Conservation (phyloP, 2,888 invertebrate species). For the Eutolmus rufibarbis region DNA sequence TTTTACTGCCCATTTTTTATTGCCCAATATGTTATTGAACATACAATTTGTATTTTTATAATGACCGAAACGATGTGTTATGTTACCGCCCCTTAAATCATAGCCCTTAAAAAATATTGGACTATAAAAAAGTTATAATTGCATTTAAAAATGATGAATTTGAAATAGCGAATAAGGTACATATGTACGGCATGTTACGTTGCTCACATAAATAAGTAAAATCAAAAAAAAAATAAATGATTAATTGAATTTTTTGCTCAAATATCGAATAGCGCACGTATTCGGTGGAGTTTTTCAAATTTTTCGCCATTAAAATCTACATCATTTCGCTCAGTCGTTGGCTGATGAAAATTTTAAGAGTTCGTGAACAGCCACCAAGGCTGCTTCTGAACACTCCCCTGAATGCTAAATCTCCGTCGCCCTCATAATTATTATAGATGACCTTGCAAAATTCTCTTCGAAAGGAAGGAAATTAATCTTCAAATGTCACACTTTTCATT, state of each 20-base stretch:
- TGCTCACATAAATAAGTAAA: background rate
- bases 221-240: background rate
- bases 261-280: background rate
- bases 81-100: too few relatives aligned
- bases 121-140: too few relatives aligned
- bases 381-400: background rate
- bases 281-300: background rate
- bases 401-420: background rate
- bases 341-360: background rate
- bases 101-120: too few relatives aligned
- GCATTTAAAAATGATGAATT: too few relatives aligned
- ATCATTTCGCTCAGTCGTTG: background rate
- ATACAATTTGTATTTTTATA: too few relatives aligned
- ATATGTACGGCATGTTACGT: background rate
- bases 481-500: constrained; percentile 8
- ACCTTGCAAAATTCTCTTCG: background rate
- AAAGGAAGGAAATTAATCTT: background rate
- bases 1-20: too few relatives aligned
- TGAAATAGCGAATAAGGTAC: too few relatives aligned
- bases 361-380: background rate
- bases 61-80: too few relatives aligned
- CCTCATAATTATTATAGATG: constrained; percentile 10
- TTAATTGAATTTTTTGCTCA: background rate
- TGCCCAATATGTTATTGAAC: too few relatives aligned
- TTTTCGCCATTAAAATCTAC: background rate